Percentiles rank a stretch among this genome's conserved stretches.
Conservation (phyloP, 2,797 vertebrate genomes). For the Gallinago stenura region DNA sequence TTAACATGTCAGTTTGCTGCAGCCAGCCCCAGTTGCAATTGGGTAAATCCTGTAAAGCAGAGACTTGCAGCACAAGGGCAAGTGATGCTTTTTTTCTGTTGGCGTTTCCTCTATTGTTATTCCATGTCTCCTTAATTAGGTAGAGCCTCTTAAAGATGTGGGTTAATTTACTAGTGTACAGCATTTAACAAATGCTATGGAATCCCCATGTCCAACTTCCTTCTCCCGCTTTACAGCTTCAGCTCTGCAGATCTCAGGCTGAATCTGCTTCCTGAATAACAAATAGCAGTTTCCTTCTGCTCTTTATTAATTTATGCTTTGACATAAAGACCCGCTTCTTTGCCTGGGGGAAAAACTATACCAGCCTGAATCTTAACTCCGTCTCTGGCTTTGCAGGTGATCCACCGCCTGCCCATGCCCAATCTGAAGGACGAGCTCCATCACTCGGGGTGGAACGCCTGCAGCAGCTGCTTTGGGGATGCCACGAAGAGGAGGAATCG, state of each 20-base stretch:
- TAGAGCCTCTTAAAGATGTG: neutral
- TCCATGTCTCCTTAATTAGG: neutral
- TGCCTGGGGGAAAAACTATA: neutral
- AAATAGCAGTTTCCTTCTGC: neutral
- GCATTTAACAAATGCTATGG: neutral
- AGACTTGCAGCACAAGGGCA: neutral
- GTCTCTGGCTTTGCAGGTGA: conserved; percentile 80
- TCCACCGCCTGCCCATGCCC: conserved; percentile 92
- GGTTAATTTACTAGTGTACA: neutral
- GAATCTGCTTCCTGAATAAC: neutral
- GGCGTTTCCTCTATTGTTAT: neutral
- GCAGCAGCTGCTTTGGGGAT: conserved; percentile 93
- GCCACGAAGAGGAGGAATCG: conserved; percentile 83
- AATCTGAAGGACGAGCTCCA: conserved; percentile 91
- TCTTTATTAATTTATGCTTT: neutral
- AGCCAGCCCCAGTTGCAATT: neutral
- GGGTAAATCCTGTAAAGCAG: neutral
- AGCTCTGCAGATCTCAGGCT: neutral
- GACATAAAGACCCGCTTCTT: neutral
- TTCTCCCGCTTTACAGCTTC: neutral
- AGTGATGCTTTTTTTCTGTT: neutral
- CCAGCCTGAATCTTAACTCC: neutral
- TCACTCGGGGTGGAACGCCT: conserved; percentile 93
- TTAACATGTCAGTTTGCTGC: neutral
- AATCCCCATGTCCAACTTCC: neutral